Conservation (phyloP, 2,888 invertebrate species). For the Tillus elongatus region DNA sequence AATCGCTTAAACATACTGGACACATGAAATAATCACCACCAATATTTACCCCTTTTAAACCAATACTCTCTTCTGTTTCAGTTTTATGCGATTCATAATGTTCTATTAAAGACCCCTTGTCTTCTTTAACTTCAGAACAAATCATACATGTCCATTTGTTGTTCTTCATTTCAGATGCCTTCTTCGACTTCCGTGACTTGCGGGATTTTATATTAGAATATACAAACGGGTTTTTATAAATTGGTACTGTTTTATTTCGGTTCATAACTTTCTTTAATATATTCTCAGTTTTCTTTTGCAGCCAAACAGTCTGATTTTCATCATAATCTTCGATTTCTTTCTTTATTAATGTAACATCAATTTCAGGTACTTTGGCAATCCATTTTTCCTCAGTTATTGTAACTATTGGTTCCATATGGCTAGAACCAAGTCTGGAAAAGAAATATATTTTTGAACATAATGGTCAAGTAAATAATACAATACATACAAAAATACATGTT, state of each 20-base stretch:
- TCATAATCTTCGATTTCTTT: no score
- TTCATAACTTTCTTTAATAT: conserved; percentile 1
- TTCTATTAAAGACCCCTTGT: conserved; percentile 12
- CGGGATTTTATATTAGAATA: conserved; percentile 11
- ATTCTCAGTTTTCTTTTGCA: no score
- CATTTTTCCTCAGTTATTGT: not conserved
- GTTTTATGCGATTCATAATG: conserved; percentile 20
- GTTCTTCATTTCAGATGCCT: conserved; percentile 1
- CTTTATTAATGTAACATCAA: not conserved
- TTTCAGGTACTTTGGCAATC: not conserved
- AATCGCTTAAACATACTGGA: conserved; percentile 26
- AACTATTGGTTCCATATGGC: not conserved
- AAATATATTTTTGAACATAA: no score
- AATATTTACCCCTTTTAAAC: conserved; percentile 12
- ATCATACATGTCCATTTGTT: conserved; percentile 17
- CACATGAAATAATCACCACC: conserved; percentile 23
- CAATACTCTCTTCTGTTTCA: conserved; percentile 19
- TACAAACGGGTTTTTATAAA: conserved; percentile 15
- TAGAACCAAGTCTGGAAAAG: not conserved
- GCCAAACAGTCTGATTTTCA: no score
- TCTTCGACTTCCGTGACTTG: conserved; percentile 6
- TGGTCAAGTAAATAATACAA: no score
- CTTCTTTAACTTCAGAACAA: conserved; percentile 12
- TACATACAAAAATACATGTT: no score
- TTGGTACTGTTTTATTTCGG: not conserved